Conservation (phyloP, 2,797 vertebrate genomes). For the Xenentodon cancila region DNA sequence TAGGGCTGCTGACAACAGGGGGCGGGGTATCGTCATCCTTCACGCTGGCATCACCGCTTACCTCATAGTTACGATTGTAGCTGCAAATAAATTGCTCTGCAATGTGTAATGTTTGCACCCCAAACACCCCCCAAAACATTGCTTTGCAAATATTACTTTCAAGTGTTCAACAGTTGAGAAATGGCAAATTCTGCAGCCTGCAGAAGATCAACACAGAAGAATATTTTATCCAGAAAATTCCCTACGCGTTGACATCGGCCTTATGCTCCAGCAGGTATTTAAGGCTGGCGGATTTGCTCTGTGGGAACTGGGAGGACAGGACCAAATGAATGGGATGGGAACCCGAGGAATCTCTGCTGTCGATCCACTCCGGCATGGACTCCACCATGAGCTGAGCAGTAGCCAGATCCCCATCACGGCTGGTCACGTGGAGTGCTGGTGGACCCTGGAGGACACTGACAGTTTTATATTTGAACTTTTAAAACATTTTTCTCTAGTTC, state of each 20-base stretch:
- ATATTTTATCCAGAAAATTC: neutral
- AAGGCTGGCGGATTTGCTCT: constrained; percentile 56
- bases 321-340: constrained; percentile 70
- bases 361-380: constrained; percentile 26
- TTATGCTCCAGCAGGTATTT: constrained; percentile 67
- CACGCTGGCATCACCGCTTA: too few relatives aligned
- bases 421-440: constrained; percentile 64
- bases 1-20: constrained; percentile 42
- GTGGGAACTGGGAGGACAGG: constrained; percentile 48
- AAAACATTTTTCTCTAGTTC: too few relatives aligned
- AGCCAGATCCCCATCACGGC: constrained; percentile 58
- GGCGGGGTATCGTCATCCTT: neutral
- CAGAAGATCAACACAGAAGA: neutral
- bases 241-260: constrained; percentile 67
- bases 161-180: neutral
- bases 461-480: too few relatives aligned
- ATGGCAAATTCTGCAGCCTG: neutral
- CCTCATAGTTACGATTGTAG: too few relatives aligned
- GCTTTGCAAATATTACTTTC: neutral
- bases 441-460: constrained; percentile 50
- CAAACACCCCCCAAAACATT: neutral
- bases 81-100: too few relatives aligned
- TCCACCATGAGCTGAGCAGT: constrained; percentile 53
- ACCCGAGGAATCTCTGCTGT: constrained; percentile 54
- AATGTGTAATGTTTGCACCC: too few relatives aligned